A percentile compares a stretch with the other conserved stretches of the same genome.
Evolutionary conservation across 2,113 vertebrate genomes (phyloP).

Genomic region (Rhipidura dahli): DNA sequence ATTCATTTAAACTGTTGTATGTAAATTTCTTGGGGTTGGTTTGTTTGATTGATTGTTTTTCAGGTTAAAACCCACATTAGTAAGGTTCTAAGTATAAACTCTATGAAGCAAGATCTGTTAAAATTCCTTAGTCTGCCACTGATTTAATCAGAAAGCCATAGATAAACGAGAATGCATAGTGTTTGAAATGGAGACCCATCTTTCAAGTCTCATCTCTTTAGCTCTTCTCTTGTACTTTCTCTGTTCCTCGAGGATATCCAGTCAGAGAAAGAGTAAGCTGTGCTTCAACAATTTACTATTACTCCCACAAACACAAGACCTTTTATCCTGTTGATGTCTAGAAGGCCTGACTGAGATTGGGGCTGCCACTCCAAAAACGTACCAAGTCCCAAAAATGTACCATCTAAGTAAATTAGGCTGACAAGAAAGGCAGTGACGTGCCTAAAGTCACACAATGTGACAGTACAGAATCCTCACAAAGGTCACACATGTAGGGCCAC

Average conservation of each 20-base stretch:
- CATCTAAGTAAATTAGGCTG: neutral
- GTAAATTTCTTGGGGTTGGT: neutral
- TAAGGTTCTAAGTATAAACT: neutral
- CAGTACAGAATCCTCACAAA: neutral
- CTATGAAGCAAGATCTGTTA: neutral
- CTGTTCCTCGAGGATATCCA: neutral
- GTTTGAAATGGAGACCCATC: neutral
- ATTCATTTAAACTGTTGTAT: neutral
- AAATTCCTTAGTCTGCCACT: neutral
- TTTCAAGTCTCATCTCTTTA: neutral
- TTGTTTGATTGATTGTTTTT: neutral
- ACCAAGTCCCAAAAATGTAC: neutral
- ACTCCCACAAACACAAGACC: neutral
- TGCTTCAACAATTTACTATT: neutral
- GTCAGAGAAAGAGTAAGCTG: rapidly evolving
- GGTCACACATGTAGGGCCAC: neutral
- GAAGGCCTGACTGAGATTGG: neutral
- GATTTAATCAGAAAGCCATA: neutral
- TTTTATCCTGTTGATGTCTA: neutral
- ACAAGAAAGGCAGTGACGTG: neutral
- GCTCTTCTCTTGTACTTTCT: neutral
- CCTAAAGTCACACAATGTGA: neutral
- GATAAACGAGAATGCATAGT: neutral
- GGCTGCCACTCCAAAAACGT: neutral
- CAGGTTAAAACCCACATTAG: neutral